Percentiles rank a stretch among this genome's conserved stretches.
These are phyloP conservation scores for Andricus grossulariae DNA, from an alignment of 1,140 invertebrate species.

Conservation along the genomic window DNA sequence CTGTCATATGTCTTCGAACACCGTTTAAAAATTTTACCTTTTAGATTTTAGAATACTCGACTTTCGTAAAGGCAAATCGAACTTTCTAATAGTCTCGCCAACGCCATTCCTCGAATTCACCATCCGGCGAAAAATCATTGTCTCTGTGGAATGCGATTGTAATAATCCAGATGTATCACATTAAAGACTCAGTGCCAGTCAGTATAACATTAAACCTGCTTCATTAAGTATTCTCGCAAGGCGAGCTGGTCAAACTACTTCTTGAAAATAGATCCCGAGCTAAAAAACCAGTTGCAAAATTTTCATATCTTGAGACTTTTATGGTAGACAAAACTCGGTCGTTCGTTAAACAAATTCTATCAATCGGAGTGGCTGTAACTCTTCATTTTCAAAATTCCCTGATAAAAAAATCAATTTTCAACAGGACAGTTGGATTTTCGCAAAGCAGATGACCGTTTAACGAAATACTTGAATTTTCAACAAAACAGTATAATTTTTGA, in stretches of 20 bases:
- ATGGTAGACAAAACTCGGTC: too few relatives aligned
- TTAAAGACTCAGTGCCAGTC: not conserved
- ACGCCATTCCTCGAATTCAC: conserved; percentile 45
- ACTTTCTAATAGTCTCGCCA: conserved; percentile 45
- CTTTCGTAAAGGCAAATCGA: conserved; percentile 50
- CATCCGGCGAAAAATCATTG: conserved; percentile 34
- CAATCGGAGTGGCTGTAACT: too few relatives aligned
- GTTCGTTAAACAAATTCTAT: too few relatives aligned
- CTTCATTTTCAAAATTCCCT: too few relatives aligned
- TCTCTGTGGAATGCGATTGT: conserved; percentile 15
- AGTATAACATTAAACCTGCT: conserved; percentile 8
- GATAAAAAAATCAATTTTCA: too few relatives aligned
- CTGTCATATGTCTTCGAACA: conserved; percentile 45
- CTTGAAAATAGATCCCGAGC: not conserved
- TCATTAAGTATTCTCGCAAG: not conserved
- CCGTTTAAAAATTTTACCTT: conserved; percentile 13
- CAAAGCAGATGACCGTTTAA: too few relatives aligned
- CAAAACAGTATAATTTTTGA: too few relatives aligned
- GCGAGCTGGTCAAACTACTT: not conserved
- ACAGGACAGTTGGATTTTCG: too few relatives aligned
- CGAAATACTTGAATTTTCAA: too few relatives aligned
- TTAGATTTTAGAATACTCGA: conserved; percentile 42
- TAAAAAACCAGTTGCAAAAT: not conserved
- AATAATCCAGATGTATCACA: conserved; percentile 2
- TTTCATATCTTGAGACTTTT: not conserved